These are phyloP conservation scores for Meghimatium bilineatum DNA, from an alignment of 2,888 invertebrate species.

Conservation along the genomic window DNA sequence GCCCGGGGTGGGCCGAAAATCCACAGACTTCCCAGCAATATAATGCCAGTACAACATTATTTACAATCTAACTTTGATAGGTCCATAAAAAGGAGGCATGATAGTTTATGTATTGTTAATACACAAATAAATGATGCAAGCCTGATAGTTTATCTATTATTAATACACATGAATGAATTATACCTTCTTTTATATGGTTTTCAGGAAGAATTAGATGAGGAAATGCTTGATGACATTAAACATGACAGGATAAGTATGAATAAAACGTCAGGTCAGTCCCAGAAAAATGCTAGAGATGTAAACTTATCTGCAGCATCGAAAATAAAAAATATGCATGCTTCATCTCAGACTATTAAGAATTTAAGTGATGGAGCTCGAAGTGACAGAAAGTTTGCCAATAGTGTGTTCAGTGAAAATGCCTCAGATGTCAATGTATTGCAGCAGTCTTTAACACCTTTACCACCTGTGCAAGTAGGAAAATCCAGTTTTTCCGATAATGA, in stretches of 20 bases:
- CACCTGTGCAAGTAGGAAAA: conserved; percentile 48
- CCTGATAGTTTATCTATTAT: background rate
- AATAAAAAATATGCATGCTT: background rate
- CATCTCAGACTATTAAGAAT: background rate
- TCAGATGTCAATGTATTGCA: conserved; percentile 38
- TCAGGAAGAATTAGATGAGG: conserved; percentile 64
- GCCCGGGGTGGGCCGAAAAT: too few species aligned
- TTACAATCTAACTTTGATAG: too few species aligned
- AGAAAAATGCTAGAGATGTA: background rate
- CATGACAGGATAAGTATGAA: conserved; percentile 53
- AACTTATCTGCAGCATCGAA: background rate
- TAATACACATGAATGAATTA: background rate
- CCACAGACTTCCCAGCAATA: too few species aligned
- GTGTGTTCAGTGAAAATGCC: background rate
- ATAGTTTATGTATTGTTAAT: too few species aligned
- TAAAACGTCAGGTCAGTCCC: conserved; percentile 27
- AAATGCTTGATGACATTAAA: conserved; percentile 62
- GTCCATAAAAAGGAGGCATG: too few species aligned
- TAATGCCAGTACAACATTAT: too few species aligned
- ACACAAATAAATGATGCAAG: too few species aligned
- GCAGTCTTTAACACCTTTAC: conserved; percentile 47
- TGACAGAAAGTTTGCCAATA: background rate
- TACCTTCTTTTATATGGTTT: background rate
- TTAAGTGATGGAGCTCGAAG: background rate
- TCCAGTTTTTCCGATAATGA: background rate